phyloP scores from a whole-genome alignment of 2,113 vertebrate species.

The Pogona vitticeps region DNA sequence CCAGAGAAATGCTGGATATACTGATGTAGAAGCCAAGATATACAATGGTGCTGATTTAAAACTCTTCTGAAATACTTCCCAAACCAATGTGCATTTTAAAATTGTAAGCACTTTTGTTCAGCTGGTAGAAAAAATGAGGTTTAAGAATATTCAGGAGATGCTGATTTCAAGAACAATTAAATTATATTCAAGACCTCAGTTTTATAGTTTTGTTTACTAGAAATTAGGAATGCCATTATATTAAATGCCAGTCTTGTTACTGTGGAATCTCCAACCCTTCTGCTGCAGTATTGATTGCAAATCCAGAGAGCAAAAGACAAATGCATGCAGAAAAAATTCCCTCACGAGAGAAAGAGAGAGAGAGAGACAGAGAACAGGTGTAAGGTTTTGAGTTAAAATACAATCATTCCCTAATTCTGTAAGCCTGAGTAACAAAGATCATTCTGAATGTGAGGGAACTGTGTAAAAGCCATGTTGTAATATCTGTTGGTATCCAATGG shows the following conservation, averaged over 20 bases:
- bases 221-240: slow-evolving; percentile 21
- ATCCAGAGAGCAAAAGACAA: slow-evolving; percentile 5
- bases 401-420: slow-evolving; percentile 14
- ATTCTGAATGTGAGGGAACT: slow-evolving; percentile 41
- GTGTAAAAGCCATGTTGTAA: slow-evolving; percentile 56
- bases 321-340: not conserved
- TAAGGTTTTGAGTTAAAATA: slow-evolving; percentile 55
- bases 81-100: not conserved
- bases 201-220: slow-evolving; percentile 16
- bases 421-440: not conserved
- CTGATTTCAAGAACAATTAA: not conserved
- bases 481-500: slow-evolving; percentile 70
- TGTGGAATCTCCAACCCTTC: slow-evolving; percentile 27
- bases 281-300: slow-evolving; percentile 25
- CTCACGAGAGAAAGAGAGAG: not conserved
- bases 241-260: slow-evolving; percentile 44
- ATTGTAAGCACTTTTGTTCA: not conserved
- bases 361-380: slow-evolving; percentile 56
- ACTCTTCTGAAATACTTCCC: not conserved
- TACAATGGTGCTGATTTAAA: not conserved
- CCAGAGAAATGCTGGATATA: not conserved
- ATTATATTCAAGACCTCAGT: slow-evolving; percentile 21
- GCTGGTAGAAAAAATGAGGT: not conserved
- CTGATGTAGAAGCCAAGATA: not conserved
- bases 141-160: not conserved